Evolutionary conservation across 1,140 invertebrate species (phyloP), one percentile per base, ranked within the genome.

Genomic region (Lanistes nyassanus): DNA sequence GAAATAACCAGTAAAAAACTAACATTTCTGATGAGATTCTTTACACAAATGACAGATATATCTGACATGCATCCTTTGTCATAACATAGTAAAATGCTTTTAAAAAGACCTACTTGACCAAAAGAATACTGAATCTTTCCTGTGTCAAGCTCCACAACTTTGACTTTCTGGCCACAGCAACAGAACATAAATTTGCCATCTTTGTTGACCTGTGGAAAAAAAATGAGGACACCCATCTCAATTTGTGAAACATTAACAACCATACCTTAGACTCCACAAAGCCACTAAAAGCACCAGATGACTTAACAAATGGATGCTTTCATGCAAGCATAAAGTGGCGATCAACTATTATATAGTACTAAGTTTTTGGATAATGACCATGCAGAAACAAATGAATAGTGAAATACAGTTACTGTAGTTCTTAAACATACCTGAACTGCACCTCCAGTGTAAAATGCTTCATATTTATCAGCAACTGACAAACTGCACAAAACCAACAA

Each of bases 361-460:
- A 39, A 34, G 23, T 42, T 21, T n/a, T 72, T 26, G 11, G 58
- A 1, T 19, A 39, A 7, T 7, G 16, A 21, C 29, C 56, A 23
- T 42, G 69, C 6, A 55, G 26, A 47, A 47, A 58, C 2, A 29
- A 64, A 0, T 21, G 39, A 23, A 55, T 62, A 94, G 77, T 55
- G n/a, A 66, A 53, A 70, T 58, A 21, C 39, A 62, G 3, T 19
- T 65, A 42, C 21, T 26, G 21, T 21, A 39, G 60, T 69, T 21
- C 56, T 23, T 34, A 37, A 39, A 85, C 84, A 82, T 89, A 93
- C 92, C 80, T 91, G 90, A 74, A 97, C 91, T 86, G 93, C 92
- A 79, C 95, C 95, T 66, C 95, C 95, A 2, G 94, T 95, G 81
- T 94, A 97, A 88, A 96, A 96, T 21, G 95, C 94, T 81, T 93